A percentile compares a stretch with the other conserved stretches of the same genome.
phyloP scores from a whole-genome alignment of 1,140 invertebrate species.

The Pectinophora gossypiella region DNA sequence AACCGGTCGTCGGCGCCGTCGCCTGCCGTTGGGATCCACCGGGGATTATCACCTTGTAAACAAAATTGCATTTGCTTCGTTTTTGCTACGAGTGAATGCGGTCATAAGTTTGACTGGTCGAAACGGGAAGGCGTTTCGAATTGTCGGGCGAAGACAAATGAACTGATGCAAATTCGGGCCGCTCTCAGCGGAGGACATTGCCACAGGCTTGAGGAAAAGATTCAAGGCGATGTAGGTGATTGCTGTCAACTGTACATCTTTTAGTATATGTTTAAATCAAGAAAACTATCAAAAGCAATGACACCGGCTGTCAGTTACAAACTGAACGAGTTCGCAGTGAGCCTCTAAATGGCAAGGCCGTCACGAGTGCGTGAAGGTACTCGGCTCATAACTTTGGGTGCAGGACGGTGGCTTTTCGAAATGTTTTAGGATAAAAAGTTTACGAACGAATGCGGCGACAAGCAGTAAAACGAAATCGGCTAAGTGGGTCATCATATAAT shows the following conservation, averaged over 20 bases:
- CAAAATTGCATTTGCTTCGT: constrained; percentile 51
- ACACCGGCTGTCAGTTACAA: constrained; percentile 11
- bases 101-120: constrained; percentile 1
- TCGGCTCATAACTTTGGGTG: background rate
- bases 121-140: background rate
- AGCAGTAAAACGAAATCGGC: constrained; percentile 65
- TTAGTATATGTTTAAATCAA: background rate
- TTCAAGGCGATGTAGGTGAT: background rate
- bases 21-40: constrained; percentile 43
- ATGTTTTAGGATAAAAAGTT: constrained; percentile 56
- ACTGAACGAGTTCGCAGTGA: constrained; percentile 2
- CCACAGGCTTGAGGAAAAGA: background rate
- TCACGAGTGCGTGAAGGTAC: constrained; percentile 12
- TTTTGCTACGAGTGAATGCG: background rate
- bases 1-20: constrained; percentile 68
- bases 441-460: constrained; percentile 45
- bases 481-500: constrained; percentile 73
- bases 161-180: background rate
- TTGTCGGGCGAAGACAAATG: background rate
- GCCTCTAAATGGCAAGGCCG: constrained; percentile 17
- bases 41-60: constrained; percentile 68
- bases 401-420: constrained; percentile 30
- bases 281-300: constrained; percentile 1
- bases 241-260: background rate
- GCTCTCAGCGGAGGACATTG: background rate